Percentiles rank a stretch among this genome's conserved stretches.
phyloP scores from a whole-genome alignment of 1,140 invertebrate genomes.

The Drosophila grimshawi region DNA sequence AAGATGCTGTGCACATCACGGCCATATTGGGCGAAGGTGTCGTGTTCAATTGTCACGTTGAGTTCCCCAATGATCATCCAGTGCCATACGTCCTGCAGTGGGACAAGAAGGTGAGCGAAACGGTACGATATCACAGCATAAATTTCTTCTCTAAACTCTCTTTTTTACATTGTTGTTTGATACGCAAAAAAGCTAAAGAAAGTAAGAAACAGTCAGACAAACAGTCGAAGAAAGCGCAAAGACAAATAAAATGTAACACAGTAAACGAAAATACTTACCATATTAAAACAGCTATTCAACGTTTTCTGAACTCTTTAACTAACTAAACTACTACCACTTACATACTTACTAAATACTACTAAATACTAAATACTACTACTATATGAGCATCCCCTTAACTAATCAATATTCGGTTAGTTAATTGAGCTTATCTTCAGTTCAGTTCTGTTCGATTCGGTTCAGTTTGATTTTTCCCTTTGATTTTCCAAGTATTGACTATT shows the following conservation, averaged over 20 bases:
- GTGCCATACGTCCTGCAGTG: slow-evolving; percentile 98
- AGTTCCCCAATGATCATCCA: slow-evolving; percentile 96
- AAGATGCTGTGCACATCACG: slow-evolving; percentile 97
- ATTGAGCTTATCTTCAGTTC: slow-evolving; percentile 1
- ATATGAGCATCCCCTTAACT: slow-evolving; percentile 56
- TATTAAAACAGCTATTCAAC: slow-evolving; percentile 27
- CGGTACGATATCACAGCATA: slow-evolving; percentile 90
- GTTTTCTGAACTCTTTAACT: slow-evolving; percentile 50
- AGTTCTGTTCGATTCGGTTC: slow-evolving; percentile 13
- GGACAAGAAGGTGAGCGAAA: slow-evolving; percentile 98
- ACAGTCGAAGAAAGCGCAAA: slow-evolving; percentile 32
- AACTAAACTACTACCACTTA: slow-evolving; percentile 34
- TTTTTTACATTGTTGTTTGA: slow-evolving; percentile 84
- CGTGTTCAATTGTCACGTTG: slow-evolving; percentile 98
- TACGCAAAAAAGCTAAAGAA: slow-evolving; percentile 78
- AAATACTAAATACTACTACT: slow-evolving; percentile 1
- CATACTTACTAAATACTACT: slow-evolving; percentile 11
- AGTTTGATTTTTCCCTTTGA: not conserved
- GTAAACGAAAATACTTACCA: slow-evolving; percentile 53
- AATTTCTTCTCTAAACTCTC: slow-evolving; percentile 88
- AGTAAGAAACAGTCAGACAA: slow-evolving; percentile 70
- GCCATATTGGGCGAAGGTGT: slow-evolving; percentile 97
- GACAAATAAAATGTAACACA: slow-evolving; percentile 48
- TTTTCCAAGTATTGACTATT: slow-evolving; percentile 20
- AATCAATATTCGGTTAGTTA: slow-evolving; percentile 27